These are phyloP conservation scores for Taenioides sp. DNA, from an alignment of 2,797 vertebrate genomes.

Conservation along the genomic window DNA sequence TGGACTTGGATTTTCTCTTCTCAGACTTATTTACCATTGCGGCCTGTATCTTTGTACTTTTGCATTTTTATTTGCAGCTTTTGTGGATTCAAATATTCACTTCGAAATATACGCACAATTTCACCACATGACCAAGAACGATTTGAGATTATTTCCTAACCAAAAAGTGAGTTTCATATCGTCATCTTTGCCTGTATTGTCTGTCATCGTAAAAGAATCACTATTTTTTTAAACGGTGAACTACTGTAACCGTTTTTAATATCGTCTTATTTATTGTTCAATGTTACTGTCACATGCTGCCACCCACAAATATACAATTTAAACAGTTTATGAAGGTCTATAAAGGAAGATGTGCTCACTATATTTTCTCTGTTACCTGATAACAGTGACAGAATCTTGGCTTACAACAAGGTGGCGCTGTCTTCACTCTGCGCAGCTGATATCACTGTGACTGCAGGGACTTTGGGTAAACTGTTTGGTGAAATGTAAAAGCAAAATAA, in stretches of 20 bases:
- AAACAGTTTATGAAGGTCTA: slow-evolving; percentile 5
- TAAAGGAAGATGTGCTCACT: neutral
- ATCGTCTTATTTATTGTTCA: slow-evolving; percentile 63
- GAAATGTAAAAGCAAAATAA: neutral
- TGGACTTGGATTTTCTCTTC: neutral
- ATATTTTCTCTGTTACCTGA: neutral
- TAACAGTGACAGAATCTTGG: neutral
- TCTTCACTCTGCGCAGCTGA: neutral
- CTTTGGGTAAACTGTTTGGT: neutral
- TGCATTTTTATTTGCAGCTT: neutral
- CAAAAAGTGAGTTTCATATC: slow-evolving; percentile 8
- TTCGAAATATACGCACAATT: slow-evolving; percentile 56
- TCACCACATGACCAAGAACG: slow-evolving; percentile 45
- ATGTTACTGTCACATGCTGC: slow-evolving; percentile 29
- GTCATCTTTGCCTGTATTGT: slow-evolving; percentile 16
- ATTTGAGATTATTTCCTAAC: slow-evolving; percentile 15
- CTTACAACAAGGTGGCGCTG: neutral
- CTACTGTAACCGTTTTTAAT: slow-evolving; percentile 22
- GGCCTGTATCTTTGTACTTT: neutral
- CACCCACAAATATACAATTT: slow-evolving; percentile 3
- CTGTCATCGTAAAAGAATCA: slow-evolving; percentile 28
- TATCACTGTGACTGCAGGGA: slow-evolving; percentile 1
- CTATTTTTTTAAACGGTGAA: slow-evolving; percentile 43
- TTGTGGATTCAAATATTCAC: slow-evolving; percentile 30
- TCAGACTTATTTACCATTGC: slow-evolving; percentile 9